phyloP scores from a whole-genome alignment of 2,888 invertebrate species.

The Melanargia galathea region DNA sequence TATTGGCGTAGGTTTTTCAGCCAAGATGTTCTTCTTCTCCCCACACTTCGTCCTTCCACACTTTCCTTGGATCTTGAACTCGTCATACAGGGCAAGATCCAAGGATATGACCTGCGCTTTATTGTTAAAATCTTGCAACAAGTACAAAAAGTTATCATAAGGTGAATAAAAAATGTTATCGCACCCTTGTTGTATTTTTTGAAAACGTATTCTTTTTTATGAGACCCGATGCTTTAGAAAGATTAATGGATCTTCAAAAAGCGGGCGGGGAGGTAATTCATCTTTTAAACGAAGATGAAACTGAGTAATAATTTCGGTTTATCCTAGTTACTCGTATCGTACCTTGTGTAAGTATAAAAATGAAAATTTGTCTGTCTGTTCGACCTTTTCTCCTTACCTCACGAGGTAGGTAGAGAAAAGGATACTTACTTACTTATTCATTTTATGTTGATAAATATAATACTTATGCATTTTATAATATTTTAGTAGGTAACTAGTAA shows the following conservation, averaged over 20 bases:
- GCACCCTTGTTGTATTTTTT: conserved; percentile 7
- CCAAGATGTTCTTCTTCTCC: no score
- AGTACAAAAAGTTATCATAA: conserved; percentile 8
- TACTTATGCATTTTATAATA: no score
- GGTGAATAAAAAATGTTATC: conserved; percentile 8
- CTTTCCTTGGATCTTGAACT: no score
- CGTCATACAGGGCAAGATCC: no score
- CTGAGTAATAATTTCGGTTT: conserved; percentile 7
- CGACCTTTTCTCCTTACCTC: no score
- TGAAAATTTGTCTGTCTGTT: no score
- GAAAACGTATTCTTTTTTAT: conserved; percentile 3
- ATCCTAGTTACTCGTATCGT: not conserved
- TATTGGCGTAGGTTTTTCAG: no score
- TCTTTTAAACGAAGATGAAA: conserved; percentile 13
- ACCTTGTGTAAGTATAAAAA: no score
- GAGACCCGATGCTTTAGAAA: conserved; percentile 12
- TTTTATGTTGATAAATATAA: no score
- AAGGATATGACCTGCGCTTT: not conserved
- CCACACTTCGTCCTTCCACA: no score
- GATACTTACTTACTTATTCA: no score
- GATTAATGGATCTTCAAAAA: conserved; percentile 17
- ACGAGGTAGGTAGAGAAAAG: no score
- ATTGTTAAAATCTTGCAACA: not conserved
- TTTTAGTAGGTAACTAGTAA: not conserved
- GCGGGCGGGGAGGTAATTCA: conserved; percentile 2